phyloP scores from a whole-genome alignment of 2,888 invertebrate species.

The Rapana venosa region DNA sequence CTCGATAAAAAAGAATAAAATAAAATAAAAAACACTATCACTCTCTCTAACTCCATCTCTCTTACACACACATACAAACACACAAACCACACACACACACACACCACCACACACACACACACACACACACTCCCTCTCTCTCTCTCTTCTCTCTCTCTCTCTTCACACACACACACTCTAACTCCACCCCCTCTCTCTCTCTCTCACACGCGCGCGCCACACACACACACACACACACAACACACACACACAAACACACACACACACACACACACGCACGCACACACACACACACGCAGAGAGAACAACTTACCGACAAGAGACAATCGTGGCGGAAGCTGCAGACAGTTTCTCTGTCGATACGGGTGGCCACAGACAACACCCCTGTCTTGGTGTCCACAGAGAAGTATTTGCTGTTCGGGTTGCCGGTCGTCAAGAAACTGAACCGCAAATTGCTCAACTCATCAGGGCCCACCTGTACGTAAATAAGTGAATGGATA shows the following conservation, averaged over 20 bases:
- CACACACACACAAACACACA: too few relatives aligned
- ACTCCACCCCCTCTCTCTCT: neutral
- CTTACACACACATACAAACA: too few relatives aligned
- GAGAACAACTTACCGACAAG: slow-evolving; percentile 38
- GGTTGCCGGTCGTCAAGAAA: slow-evolving; percentile 47
- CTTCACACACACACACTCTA: neutral
- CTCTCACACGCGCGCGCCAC: neutral
- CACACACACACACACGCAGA: neutral
- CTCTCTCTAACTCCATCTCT: too few relatives aligned
- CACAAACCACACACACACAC: neutral
- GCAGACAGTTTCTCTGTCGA: slow-evolving; percentile 51
- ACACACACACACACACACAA: too few relatives aligned
- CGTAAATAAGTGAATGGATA: neutral
- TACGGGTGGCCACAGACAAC: slow-evolving; percentile 37
- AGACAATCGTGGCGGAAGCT: slow-evolving; percentile 48
- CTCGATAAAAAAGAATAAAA: too few relatives aligned
- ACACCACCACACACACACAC: neutral
- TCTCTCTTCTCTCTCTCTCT: neutral
- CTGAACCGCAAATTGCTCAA: slow-evolving; percentile 43
- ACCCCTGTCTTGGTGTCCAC: slow-evolving; percentile 40
- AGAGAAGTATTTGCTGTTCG: slow-evolving; percentile 45
- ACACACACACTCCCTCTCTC: neutral
- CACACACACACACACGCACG: slow-evolving; percentile 8
- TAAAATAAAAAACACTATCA: too few relatives aligned
- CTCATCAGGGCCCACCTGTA: slow-evolving; percentile 39